Conservation (phyloP, 64 coral and sea anemone genomes). For the Actinia tenebrosa region DNA sequence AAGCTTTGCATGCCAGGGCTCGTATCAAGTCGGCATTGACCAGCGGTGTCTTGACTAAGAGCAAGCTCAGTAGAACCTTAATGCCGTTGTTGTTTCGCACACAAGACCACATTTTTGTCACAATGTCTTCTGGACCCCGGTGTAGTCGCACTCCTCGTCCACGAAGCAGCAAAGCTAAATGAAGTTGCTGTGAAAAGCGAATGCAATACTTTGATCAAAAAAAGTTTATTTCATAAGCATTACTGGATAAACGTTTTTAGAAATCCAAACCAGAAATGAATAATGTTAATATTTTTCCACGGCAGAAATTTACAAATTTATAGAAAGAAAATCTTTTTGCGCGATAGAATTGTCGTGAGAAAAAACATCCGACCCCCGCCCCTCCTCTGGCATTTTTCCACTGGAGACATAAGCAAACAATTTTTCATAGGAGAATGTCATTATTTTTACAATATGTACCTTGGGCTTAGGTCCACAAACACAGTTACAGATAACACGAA, state of each 20-base stretch:
- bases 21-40: conserved; percentile 93
- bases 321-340: too few species aligned
- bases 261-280: too few species aligned
- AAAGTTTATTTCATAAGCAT: too few species aligned
- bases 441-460: conserved; percentile 12
- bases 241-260: too few species aligned
- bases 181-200: background rate
- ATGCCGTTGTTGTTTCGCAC: conserved; percentile 87
- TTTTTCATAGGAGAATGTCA: background rate
- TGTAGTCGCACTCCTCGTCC: background rate
- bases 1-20: conserved; percentile 76
- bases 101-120: conserved; percentile 69
- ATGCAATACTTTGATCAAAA: too few species aligned
- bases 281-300: too few species aligned
- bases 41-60: conserved; percentile 88
- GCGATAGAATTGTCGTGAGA: too few species aligned
- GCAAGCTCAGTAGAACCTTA: conserved; percentile 70
- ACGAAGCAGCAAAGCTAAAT: background rate
- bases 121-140: conserved; percentile 21
- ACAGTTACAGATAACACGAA: conserved; percentile 94
- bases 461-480: conserved; percentile 71
- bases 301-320: too few species aligned
- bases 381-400: background rate
- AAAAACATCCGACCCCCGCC: background rate
- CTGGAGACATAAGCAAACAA: too few species aligned